Evolutionary conservation across 92 coral and sea anemone genomes (phyloP).

Genomic region (Zoanthus sansibaricus): DNA sequence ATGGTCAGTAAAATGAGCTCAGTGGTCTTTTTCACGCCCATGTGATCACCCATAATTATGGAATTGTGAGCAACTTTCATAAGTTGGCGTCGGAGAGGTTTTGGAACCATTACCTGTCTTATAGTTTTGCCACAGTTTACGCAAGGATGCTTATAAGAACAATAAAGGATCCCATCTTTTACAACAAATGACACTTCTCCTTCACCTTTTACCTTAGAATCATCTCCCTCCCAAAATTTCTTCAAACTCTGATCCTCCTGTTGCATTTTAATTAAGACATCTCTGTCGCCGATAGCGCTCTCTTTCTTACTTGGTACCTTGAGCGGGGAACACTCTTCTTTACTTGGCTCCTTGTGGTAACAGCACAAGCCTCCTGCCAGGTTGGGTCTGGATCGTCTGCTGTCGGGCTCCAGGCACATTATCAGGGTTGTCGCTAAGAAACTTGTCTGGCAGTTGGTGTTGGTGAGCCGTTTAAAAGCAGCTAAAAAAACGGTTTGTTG

Average conservation of each 20-base stretch:
- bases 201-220: neutral
- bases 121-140: slow-evolving; percentile 3
- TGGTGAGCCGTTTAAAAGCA: too few relatives aligned
- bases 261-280: neutral
- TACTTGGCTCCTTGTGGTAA: slow-evolving; percentile 5
- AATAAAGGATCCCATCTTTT: slow-evolving; percentile 46
- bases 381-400: slow-evolving; percentile 52
- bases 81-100: slow-evolving; percentile 32
- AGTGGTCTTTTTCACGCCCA: slow-evolving; percentile 64
- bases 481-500: too few relatives aligned
- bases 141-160: neutral
- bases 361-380: slow-evolving; percentile 50
- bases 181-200: slow-evolving; percentile 47
- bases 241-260: neutral
- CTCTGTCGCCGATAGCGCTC: neutral
- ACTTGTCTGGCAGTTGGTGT: too few relatives aligned
- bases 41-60: slow-evolving; percentile 63
- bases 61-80: slow-evolving; percentile 42
- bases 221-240: neutral
- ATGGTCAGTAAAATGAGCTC: slow-evolving; percentile 61
- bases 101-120: slow-evolving; percentile 46
- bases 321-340: neutral
- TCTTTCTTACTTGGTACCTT: neutral
- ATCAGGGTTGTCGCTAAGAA: too few relatives aligned
- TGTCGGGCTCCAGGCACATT: slow-evolving; percentile 22